Conservation (phyloP, 2,113 vertebrate species). For the Corvus cornix region DNA sequence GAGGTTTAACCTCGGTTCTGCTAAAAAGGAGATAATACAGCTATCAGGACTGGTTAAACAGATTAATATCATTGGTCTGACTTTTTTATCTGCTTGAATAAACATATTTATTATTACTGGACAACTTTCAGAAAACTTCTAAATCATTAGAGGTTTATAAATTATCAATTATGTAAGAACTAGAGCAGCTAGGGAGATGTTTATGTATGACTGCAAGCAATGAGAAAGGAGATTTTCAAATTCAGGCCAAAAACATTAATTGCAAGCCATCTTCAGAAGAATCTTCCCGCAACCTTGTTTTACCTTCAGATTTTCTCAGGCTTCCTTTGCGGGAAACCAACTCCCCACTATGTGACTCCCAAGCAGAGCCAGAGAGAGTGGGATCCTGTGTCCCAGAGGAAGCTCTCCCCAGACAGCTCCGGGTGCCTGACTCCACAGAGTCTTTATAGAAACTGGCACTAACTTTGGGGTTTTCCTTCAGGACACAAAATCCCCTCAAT, state of each 20-base stretch:
- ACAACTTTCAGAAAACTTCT: neutral
- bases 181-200: neutral
- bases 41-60: neutral
- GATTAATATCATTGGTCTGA: neutral
- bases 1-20: neutral
- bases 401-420: neutral
- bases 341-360: neutral
- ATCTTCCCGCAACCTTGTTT: neutral
- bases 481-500: neutral
- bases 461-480: neutral
- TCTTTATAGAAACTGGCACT: neutral
- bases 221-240: neutral
- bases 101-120: conserved; percentile 22
- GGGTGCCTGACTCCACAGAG: neutral
- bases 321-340: neutral
- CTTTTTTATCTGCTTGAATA: conserved; percentile 26
- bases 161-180: conserved; percentile 8
- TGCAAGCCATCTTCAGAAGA: neutral
- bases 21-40: neutral
- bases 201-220: neutral
- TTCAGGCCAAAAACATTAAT: neutral
- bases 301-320: conserved; percentile 8
- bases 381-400: neutral
- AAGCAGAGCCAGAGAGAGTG: neutral
- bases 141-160: neutral